Evolutionary conservation across 2,113 vertebrate species (phyloP), one percentile per base, ranked within the genome.

Genomic region (Spilogale gracilis): DNA sequence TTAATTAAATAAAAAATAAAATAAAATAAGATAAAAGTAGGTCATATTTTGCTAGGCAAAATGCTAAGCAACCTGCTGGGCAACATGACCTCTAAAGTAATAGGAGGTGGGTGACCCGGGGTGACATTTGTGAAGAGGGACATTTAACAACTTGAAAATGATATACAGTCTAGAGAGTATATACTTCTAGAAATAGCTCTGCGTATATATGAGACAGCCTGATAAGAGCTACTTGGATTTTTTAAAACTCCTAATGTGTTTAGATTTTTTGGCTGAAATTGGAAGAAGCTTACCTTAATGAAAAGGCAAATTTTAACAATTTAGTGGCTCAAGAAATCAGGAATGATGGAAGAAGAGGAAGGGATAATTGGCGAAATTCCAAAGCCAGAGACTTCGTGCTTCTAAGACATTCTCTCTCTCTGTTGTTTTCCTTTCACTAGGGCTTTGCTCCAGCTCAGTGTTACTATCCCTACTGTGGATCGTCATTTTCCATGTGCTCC

Each of bases 1-100:
- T 65, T 45, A 91, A 92, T 71, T 86, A 84, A 94, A 73, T 67
- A 45, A 76, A 83, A 69, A 76, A 76, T 78, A 69, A 76, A 38
- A 58, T 56, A 61, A 83, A 69, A n/a, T 27, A 91, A 80, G 94
- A 61, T n/a, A 52, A 76, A 92, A 71, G 20, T 67, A 82, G 17
- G n/a, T 83, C 38, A 94, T n/a, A 84, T 10, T 84, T 27, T 32
- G 38, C 38, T 38, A 38, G 38, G 38, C 38, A 38, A 38, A 38
- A 38, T 38, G 38, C 38, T 38, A 38, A 38, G 38, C 54, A 38
- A n/a, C 23, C 16, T 43, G 25, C 30, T n/a, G 61, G 43, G 25
- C 23, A 82, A 43, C 52, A 50, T 2, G 10, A 23, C 12, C 78
- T 81, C n/a, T 71, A n/a, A 79, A 48, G 9, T 48, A 30, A 16